A percentile compares a stretch with the other conserved stretches of the same genome.
Evolutionary conservation across 2,797 vertebrate genomes (phyloP).

Genomic region (Odontamblyopus lacepedii): DNA sequence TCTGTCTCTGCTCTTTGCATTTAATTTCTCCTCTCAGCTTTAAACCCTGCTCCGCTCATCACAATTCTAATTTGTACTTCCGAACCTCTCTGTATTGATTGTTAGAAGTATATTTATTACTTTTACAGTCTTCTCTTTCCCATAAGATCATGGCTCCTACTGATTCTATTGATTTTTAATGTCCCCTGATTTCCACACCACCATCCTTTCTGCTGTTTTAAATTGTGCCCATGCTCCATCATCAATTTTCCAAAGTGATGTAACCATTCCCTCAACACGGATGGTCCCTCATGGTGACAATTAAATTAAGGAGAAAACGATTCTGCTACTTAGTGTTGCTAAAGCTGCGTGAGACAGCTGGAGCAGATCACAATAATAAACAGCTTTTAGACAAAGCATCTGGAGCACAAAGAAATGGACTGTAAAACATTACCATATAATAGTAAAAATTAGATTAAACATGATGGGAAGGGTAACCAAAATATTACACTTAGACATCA

Average conservation of each 20-base stretch:
- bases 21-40: slow-evolving; percentile 24
- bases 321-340: slow-evolving; percentile 16
- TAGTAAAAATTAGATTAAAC: too few relatives aligned
- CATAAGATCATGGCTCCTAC: slow-evolving; percentile 7
- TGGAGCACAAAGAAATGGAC: slow-evolving; percentile 1
- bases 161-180: slow-evolving; percentile 32
- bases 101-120: slow-evolving; percentile 25
- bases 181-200: slow-evolving; percentile 5
- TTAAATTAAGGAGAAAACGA: slow-evolving; percentile 15
- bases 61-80: slow-evolving; percentile 17
- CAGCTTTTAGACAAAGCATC: background rate
- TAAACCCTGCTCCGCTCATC: slow-evolving; percentile 21
- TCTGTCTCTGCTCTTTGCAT: slow-evolving; percentile 16
- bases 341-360: slow-evolving; percentile 5
- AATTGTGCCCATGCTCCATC: background rate
- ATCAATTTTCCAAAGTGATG: slow-evolving; percentile 14
- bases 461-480: background rate
- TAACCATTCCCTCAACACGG: slow-evolving; percentile 19
- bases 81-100: slow-evolving; percentile 1
- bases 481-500: background rate
- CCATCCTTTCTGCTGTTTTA: slow-evolving; percentile 8
- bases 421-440: background rate
- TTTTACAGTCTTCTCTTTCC: slow-evolving; percentile 30
- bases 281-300: slow-evolving; percentile 15
- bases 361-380: slow-evolving; percentile 11